A percentile compares a stretch with the other conserved stretches of the same genome.
These are phyloP conservation scores for Arge pagana DNA, from an alignment of 2,888 invertebrate genomes.

Conservation along the genomic window DNA sequence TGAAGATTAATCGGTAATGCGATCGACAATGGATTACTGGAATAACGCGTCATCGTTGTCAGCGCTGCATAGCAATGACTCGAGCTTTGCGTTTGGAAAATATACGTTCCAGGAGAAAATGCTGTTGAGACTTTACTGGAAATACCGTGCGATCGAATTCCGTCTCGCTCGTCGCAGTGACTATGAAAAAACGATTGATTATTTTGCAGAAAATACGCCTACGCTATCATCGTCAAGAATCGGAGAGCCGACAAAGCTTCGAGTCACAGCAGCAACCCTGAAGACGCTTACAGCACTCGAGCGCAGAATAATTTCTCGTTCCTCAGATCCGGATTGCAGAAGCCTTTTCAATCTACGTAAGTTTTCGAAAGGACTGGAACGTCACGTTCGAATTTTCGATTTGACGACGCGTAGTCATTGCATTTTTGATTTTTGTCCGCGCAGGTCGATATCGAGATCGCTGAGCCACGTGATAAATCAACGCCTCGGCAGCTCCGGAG, in stretches of 20 bases:
- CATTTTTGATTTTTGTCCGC: conserved; percentile 30
- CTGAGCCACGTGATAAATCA: conserved; percentile 50
- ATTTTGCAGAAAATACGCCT: conserved; percentile 67
- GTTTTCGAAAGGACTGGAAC: conserved; percentile 34
- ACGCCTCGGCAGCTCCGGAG: conserved; percentile 46
- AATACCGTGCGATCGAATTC: too few relatives aligned
- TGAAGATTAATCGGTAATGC: too few relatives aligned
- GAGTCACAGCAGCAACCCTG: conserved; percentile 68
- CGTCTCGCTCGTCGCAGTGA: not conserved
- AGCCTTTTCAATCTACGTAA: conserved; percentile 52
- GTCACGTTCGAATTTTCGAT: not conserved
- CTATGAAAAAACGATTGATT: too few relatives aligned
- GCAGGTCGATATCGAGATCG: conserved; percentile 44
- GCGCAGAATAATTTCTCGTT: conserved; percentile 56
- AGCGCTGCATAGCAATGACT: too few relatives aligned
- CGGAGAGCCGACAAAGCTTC: conserved; percentile 47
- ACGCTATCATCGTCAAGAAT: conserved; percentile 67
- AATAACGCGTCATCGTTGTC: too few relatives aligned
- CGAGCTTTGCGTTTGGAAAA: too few relatives aligned
- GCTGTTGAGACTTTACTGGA: too few relatives aligned
- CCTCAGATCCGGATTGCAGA: conserved; percentile 54
- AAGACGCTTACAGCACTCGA: conserved; percentile 39
- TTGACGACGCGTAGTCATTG: conserved; percentile 21
- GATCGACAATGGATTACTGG: too few relatives aligned
- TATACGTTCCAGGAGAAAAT: too few relatives aligned